Conservation (phyloP, 2,797 vertebrate genomes). For the Pteropus rufus region DNA sequence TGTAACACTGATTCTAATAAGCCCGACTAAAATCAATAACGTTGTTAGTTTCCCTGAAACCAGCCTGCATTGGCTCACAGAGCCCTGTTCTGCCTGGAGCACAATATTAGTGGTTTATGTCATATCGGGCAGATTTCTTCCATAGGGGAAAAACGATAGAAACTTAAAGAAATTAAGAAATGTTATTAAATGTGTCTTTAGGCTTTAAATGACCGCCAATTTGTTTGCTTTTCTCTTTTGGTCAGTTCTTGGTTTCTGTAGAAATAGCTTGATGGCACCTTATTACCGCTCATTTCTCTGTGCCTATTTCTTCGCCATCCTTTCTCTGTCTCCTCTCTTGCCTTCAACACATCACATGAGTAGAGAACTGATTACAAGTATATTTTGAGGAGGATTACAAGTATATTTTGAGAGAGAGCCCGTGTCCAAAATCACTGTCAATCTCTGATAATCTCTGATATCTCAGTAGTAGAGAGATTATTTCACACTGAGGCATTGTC, state of each 20-base stretch:
- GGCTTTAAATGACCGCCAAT: background rate
- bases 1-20: slow-evolving; percentile 82
- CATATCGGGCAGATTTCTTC: slow-evolving; percentile 54
- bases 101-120: slow-evolving; percentile 73
- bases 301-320: background rate
- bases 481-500: background rate
- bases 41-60: slow-evolving; percentile 80
- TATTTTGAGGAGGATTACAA: background rate
- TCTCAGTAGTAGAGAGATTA: too few species aligned
- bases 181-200: slow-evolving; percentile 15
- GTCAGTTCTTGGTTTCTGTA: background rate
- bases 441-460: fast-evolving
- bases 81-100: slow-evolving; percentile 76
- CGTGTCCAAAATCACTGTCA: background rate
- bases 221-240: slow-evolving; percentile 31
- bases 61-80: slow-evolving; percentile 71
- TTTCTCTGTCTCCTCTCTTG: background rate
- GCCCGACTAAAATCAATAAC: slow-evolving; percentile 83
- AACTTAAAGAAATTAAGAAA: slow-evolving; percentile 50
- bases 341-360: background rate
- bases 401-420: background rate
- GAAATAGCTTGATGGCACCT: background rate
- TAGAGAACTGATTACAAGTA: background rate
- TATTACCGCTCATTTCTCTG: background rate
- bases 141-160: slow-evolving; percentile 25